phyloP scores from a whole-genome alignment of 2,797 vertebrate species.

The Rhabdophis nuchalis region DNA sequence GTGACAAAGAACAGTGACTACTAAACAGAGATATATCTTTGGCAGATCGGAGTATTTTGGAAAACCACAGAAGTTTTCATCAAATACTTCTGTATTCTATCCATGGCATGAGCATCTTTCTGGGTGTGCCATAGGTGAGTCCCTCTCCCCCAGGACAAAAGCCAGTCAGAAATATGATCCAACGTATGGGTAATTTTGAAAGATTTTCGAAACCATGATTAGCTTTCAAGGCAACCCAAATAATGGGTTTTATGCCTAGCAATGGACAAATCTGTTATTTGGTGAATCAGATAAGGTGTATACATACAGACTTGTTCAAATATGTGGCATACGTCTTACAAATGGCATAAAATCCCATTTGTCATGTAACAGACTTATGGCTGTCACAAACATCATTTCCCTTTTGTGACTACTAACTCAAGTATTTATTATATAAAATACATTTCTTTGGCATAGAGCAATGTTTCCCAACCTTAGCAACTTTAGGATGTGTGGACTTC shows the following conservation, averaged over 20 bases:
- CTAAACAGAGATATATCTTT: neutral
- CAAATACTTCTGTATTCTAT: neutral
- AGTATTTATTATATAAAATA: neutral
- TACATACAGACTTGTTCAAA: neutral
- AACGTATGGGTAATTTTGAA: neutral
- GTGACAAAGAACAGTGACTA: neutral
- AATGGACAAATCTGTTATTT: neutral
- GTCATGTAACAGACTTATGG: neutral
- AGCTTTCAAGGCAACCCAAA: neutral
- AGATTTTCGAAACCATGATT: neutral
- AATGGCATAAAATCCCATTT: neutral
- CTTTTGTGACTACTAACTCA: neutral
- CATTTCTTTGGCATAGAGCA: too few relatives aligned
- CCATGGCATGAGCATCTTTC: neutral
- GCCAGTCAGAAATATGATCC: neutral
- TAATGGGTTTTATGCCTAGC: neutral
- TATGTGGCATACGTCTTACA: neutral
- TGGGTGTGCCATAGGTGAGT: neutral
- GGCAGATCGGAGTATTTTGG: neutral
- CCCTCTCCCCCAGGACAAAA: neutral
- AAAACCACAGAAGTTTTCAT: neutral
- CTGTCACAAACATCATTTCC: neutral
- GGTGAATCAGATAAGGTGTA: neutral
- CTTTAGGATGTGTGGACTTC: too few relatives aligned
- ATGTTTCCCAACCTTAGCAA: too few relatives aligned